Conservation (phyloP, 2,113 vertebrate species). For the Cygnus atratus region DNA sequence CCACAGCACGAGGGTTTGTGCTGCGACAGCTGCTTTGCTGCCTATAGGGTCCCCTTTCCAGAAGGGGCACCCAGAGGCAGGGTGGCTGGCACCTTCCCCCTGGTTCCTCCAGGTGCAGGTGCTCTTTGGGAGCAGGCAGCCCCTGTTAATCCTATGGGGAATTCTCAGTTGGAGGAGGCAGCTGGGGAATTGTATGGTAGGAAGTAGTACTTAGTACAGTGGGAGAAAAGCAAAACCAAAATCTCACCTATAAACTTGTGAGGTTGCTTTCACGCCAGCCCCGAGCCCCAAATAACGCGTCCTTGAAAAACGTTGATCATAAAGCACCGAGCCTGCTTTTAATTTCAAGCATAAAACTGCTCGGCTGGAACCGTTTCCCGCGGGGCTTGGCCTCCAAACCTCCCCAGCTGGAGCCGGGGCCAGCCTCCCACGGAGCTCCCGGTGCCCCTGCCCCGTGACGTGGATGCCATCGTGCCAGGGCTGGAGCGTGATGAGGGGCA, state of each 20-base stretch:
- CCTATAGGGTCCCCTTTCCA: background rate
- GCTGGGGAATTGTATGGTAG: background rate
- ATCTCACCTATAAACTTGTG: background rate
- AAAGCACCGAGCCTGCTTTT: background rate
- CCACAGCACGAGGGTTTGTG: accelerated
- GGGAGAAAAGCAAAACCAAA: background rate
- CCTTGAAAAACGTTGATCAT: background rate
- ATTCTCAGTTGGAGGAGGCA: background rate
- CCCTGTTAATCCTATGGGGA: background rate
- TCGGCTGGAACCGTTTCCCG: background rate
- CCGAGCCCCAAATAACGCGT: background rate
- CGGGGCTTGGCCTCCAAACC: background rate
- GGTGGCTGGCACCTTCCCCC: background rate
- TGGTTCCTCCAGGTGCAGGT: background rate
- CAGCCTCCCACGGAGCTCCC: background rate
- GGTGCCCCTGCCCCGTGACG: background rate
- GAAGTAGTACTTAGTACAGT: background rate
- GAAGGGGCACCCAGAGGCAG: background rate
- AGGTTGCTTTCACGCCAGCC: background rate
- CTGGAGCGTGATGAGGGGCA: background rate
- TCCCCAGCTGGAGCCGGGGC: background rate
- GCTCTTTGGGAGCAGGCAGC: background rate
- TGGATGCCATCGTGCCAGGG: no score
- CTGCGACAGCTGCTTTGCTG: background rate
- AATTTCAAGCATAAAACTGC: background rate